A percentile compares a stretch with the other conserved stretches of the same genome.
Evolutionary conservation across 2,888 invertebrate species (phyloP).

Genomic region (Mesorhabditis spiculigera): DNA sequence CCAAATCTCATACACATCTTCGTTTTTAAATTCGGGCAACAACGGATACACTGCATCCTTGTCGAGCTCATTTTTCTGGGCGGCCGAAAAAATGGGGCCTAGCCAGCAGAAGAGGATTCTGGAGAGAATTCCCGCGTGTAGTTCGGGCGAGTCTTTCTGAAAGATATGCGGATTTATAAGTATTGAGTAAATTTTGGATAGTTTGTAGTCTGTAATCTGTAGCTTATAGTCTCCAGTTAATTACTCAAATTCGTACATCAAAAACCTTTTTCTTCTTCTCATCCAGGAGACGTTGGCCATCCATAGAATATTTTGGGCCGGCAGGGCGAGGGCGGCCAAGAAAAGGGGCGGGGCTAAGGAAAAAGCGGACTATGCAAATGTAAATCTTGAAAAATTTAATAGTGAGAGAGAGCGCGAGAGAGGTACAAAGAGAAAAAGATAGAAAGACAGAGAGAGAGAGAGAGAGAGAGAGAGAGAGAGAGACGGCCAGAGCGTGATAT

Average conservation of each 20-base stretch:
- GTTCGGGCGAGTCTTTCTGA: background rate
- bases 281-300: background rate
- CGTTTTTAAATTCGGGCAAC: background rate
- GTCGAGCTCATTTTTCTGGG: background rate
- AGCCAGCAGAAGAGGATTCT: conserved; percentile 1
- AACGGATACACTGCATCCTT: background rate
- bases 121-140: background rate
- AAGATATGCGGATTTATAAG: background rate
- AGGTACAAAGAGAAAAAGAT: no score
- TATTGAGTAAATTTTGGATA: background rate
- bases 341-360: background rate
- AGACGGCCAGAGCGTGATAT: no score
- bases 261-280: conserved; percentile 2
- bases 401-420: no score
- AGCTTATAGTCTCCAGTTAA: background rate
- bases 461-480: no score
- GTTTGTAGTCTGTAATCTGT: background rate
- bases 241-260: background rate
- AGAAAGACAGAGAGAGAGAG: no score
- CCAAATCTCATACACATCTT: background rate
- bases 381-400: no score
- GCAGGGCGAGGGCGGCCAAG: background rate
- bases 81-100: background rate
- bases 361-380: background rate
- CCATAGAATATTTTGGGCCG: background rate